Conservation (phyloP, 2,888 invertebrate genomes). For the Erebia palarica region DNA sequence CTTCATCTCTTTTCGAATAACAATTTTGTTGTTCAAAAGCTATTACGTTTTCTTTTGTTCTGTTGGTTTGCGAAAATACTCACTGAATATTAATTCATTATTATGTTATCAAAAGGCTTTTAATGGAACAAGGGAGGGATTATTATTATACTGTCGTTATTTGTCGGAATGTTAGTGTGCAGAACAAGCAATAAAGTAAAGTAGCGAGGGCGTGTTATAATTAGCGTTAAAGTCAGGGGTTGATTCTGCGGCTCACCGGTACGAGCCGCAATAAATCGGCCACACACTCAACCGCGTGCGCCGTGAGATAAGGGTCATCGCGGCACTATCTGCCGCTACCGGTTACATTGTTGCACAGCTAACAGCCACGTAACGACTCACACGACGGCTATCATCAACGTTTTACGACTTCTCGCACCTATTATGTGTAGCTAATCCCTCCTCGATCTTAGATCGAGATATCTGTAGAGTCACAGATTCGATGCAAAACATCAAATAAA, state of each 20-base stretch:
- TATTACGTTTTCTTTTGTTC: conserved; percentile 18
- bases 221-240: conserved; percentile 59
- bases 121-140: conserved; percentile 8
- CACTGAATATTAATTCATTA: conserved; percentile 10
- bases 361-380: conserved; percentile 54
- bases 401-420: conserved; percentile 58
- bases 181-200: conserved; percentile 35
- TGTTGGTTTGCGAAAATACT: conserved; percentile 4
- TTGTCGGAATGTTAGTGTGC: conserved; percentile 14
- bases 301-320: conserved; percentile 73
- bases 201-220: conserved; percentile 52
- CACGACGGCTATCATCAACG: conserved; percentile 51
- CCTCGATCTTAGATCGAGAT: conserved; percentile 7
- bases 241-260: conserved; percentile 54
- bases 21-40: conserved; percentile 47
- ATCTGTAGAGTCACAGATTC: too few relatives aligned
- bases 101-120: background rate
- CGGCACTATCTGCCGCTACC: conserved; percentile 65
- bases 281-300: conserved; percentile 59
- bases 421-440: conserved; percentile 24
- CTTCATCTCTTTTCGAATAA: conserved; percentile 45
- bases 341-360: conserved; percentile 60
- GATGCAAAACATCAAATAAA: conserved; percentile 31
- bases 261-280: conserved; percentile 69
- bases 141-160: conserved; percentile 3